A percentile compares a stretch with the other conserved stretches of the same genome.
phyloP scores from a whole-genome alignment of 2,888 invertebrate species.

The Teleiodes luculella region DNA sequence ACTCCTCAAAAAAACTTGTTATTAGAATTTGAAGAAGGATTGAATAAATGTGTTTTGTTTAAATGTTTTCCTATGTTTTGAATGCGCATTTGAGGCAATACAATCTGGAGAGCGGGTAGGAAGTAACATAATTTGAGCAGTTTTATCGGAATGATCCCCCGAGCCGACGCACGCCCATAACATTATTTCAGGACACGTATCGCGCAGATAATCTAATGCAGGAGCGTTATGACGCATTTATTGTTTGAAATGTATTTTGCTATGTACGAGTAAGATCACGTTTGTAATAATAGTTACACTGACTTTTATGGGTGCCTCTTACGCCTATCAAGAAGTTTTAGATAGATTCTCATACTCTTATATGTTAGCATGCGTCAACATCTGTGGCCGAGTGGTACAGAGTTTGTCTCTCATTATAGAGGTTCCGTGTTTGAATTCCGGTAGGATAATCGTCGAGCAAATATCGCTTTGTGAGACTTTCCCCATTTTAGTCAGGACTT shows the following conservation, averaged over 20 bases:
- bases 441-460: too few species aligned
- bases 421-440: too few species aligned
- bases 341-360: neutral
- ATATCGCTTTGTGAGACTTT: too few species aligned
- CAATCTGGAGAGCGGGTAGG: neutral
- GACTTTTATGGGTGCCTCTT: neutral
- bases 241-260: conserved; percentile 55
- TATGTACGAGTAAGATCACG: conserved; percentile 46
- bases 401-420: too few species aligned
- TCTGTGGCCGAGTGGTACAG: too few species aligned
- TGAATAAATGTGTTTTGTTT: too few species aligned
- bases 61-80: neutral
- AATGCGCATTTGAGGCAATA: conserved; percentile 23
- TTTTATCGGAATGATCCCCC: conserved; percentile 47
- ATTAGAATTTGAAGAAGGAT: too few species aligned
- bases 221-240: conserved; percentile 69
- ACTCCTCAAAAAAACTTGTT: too few species aligned
- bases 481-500: too few species aligned
- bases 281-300: conserved; percentile 28
- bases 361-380: too few species aligned
- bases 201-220: conserved; percentile 69
- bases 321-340: neutral
- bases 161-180: conserved; percentile 48
- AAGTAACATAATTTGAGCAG: conserved; percentile 48
- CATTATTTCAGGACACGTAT: conserved; percentile 75